phyloP scores from a whole-genome alignment of 2,797 vertebrate species.

The Perdix hodgsoniae region DNA sequence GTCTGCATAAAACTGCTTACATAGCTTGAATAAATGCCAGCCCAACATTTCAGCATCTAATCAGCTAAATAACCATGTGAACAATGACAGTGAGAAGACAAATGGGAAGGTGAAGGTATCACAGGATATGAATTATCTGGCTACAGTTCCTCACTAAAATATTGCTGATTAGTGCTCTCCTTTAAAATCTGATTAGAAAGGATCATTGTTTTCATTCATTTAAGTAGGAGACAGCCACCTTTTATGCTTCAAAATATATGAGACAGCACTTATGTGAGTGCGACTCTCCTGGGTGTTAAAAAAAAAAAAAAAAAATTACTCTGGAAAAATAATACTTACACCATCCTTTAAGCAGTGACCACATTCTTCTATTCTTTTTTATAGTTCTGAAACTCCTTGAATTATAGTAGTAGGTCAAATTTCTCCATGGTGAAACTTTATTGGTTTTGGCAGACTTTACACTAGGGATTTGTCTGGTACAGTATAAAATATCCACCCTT shows the following conservation, averaged over 20 bases:
- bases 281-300: neutral
- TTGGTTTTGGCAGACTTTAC: neutral
- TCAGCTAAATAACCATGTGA: constrained; percentile 42
- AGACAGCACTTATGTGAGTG: neutral
- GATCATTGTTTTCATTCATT: constrained; percentile 48
- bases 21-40: constrained; percentile 55
- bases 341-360: neutral
- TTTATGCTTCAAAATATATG: constrained; percentile 27
- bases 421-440: neutral
- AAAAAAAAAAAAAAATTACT: neutral
- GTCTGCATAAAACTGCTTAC: constrained; percentile 54
- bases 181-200: constrained; percentile 56
- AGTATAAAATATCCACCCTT: neutral
- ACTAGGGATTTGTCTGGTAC: neutral
- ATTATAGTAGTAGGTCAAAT: neutral
- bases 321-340: constrained; percentile 8
- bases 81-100: constrained; percentile 38
- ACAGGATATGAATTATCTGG: constrained; percentile 34
- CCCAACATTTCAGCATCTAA: constrained; percentile 41
- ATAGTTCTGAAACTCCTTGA: constrained; percentile 27
- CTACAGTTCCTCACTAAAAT: constrained; percentile 38
- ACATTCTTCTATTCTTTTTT: neutral
- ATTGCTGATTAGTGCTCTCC: constrained; percentile 48
- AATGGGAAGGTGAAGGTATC: constrained; percentile 55
- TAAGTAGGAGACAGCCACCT: neutral